Percentiles rank a stretch among this genome's conserved stretches.
These are phyloP conservation scores for Tretioscincus oriximinensis DNA, from an alignment of 2,113 vertebrate genomes.

Conservation along the genomic window DNA sequence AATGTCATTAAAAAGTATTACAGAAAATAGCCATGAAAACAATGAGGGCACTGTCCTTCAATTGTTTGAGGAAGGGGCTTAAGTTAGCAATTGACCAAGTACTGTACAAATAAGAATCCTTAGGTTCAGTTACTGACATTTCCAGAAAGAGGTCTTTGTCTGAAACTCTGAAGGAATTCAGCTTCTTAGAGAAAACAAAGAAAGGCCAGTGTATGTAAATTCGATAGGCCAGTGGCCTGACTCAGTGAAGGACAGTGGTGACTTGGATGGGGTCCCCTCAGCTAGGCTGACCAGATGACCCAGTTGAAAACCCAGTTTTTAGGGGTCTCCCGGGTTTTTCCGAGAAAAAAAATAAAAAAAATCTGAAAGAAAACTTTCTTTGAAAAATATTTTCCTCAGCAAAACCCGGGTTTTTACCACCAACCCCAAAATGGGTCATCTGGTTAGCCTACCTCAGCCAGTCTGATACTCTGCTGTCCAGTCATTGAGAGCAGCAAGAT, in stretches of 20 bases:
- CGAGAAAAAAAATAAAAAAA: no score
- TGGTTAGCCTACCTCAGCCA: no score
- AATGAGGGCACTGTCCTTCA: not conserved
- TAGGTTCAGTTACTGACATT: not conserved
- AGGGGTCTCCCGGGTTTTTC: no score
- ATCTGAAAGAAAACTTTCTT: no score
- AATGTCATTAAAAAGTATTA: not conserved
- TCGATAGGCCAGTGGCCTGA: not conserved
- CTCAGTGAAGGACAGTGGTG: not conserved
- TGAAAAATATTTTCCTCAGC: no score
- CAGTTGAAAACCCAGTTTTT: not conserved
- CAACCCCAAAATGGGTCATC: no score
- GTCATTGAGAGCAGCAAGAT: no score
- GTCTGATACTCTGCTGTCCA: no score
- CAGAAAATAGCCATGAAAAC: not conserved
- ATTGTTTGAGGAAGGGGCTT: not conserved
- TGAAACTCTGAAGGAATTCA: not conserved
- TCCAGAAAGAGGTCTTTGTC: not conserved
- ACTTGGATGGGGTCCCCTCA: not conserved
- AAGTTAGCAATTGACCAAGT: not conserved
- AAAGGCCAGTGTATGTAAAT: not conserved
- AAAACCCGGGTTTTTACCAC: no score
- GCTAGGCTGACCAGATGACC: not conserved
- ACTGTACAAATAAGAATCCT: not conserved
- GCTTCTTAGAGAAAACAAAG: not conserved